These are phyloP conservation scores for Adelphocoris suturalis DNA, from an alignment of 2,888 invertebrate species.

Conservation along the genomic window DNA sequence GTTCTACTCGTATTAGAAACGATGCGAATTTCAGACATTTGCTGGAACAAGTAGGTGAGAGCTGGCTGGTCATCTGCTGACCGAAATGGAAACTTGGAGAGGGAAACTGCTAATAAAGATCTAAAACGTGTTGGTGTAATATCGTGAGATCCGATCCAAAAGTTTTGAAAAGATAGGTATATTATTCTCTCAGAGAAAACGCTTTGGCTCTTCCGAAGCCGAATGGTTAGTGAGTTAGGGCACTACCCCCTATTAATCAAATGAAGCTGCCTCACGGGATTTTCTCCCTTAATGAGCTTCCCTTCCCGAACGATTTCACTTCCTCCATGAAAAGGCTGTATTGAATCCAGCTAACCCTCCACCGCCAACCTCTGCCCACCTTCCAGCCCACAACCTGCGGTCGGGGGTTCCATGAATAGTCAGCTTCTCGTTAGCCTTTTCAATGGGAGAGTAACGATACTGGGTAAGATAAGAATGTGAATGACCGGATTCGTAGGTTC, in stretches of 20 bases:
- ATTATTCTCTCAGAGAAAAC: too few species aligned
- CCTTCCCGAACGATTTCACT: slow-evolving; percentile 56
- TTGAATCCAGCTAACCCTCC: slow-evolving; percentile 2
- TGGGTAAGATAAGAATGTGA: slow-evolving; percentile 12
- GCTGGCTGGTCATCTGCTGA: too few species aligned
- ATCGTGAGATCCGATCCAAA: too few species aligned
- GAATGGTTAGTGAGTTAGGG: too few species aligned
- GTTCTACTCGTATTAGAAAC: too few species aligned
- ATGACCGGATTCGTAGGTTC: neutral
- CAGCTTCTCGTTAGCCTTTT: slow-evolving; percentile 32
- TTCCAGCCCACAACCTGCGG: neutral
- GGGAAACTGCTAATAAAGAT: too few species aligned
- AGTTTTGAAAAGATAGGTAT: too few species aligned
- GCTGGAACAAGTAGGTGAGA: too few species aligned
- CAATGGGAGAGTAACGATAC: slow-evolving; percentile 36
- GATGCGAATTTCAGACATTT: too few species aligned
- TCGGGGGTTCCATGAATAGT: neutral
- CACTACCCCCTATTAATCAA: slow-evolving; percentile 51
- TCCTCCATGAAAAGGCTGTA: slow-evolving; percentile 32
- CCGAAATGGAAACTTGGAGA: too few species aligned
- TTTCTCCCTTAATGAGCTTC: slow-evolving; percentile 57
- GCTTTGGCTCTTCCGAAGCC: too few species aligned
- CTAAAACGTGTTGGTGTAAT: too few species aligned
- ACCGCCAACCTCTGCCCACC: neutral
- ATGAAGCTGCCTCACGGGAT: slow-evolving; percentile 48